Evolutionary conservation across 2,113 vertebrate species (phyloP).

Genomic region (Echinops telfairi): DNA sequence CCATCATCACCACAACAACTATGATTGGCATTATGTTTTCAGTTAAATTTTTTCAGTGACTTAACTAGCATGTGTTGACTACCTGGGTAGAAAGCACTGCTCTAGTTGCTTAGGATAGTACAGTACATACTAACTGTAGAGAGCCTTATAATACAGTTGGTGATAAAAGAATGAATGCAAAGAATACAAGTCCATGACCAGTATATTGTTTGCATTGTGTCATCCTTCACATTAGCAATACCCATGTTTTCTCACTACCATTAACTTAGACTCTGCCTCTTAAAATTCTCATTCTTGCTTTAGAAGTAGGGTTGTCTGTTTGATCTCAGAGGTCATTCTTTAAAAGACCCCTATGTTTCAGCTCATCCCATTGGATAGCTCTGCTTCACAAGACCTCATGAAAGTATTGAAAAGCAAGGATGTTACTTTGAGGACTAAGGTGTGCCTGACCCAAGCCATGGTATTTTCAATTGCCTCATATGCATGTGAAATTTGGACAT

Average conservation of each 20-base stretch:
- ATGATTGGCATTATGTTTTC: neutral
- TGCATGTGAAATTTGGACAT: too few relatives aligned
- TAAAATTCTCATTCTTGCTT: neutral
- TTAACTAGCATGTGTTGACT: conserved; percentile 40
- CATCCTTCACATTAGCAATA: neutral
- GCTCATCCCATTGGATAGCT: too few relatives aligned
- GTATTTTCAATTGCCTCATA: too few relatives aligned
- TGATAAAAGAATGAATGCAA: neutral
- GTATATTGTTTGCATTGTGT: neutral
- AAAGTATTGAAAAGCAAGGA: too few relatives aligned
- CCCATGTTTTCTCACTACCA: neutral
- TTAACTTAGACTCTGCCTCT: neutral
- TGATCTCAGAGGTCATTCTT: neutral
- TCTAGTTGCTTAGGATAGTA: neutral
- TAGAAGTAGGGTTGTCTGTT: neutral
- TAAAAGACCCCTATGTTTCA: neutral
- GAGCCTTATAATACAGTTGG: neutral
- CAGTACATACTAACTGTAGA: neutral
- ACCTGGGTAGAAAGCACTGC: neutral
- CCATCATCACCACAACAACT: neutral
- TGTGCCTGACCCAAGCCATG: too few relatives aligned
- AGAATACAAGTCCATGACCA: neutral
- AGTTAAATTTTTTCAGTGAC: neutral
- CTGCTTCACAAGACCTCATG: too few relatives aligned
- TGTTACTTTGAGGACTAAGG: too few relatives aligned